These are phyloP conservation scores for Perizoma flavofasciatum DNA, from an alignment of 2,888 invertebrate species.

Conservation along the genomic window DNA sequence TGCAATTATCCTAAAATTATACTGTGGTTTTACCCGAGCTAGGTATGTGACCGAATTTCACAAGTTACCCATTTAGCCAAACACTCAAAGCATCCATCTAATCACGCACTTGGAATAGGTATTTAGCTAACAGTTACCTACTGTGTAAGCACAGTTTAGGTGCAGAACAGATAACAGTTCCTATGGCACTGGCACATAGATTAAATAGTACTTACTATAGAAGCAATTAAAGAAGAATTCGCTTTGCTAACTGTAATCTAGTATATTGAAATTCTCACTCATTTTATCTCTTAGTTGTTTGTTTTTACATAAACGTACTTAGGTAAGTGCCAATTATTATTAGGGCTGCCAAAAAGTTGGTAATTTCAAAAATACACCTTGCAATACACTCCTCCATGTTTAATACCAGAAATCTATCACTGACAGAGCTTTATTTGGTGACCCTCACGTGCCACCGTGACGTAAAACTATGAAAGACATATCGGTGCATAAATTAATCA, in stretches of 20 bases:
- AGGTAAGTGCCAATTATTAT: constrained; percentile 8
- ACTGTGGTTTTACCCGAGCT: constrained; percentile 5
- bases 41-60: constrained; percentile 23
- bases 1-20: constrained; percentile 1
- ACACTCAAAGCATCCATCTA: constrained; percentile 20
- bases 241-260: constrained; percentile 29
- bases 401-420: too few relatives aligned
- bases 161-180: too few relatives aligned
- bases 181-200: neutral
- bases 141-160: neutral
- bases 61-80: constrained; percentile 18
- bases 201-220: neutral
- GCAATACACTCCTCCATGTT: too few relatives aligned
- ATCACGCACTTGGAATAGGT: constrained; percentile 9
- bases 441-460: too few relatives aligned
- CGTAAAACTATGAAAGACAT: too few relatives aligned
- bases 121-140: constrained; percentile 1
- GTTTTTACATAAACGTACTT: constrained; percentile 29
- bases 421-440: too few relatives aligned
- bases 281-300: constrained; percentile 19
- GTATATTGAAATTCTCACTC: constrained; percentile 19
- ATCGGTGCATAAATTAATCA: too few relatives aligned
- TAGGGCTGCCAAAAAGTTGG: constrained; percentile 24
- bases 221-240: constrained; percentile 30
- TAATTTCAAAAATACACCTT: too few relatives aligned